phyloP scores from a whole-genome alignment of 2,113 vertebrate genomes.

The Halcyon malimbica region DNA sequence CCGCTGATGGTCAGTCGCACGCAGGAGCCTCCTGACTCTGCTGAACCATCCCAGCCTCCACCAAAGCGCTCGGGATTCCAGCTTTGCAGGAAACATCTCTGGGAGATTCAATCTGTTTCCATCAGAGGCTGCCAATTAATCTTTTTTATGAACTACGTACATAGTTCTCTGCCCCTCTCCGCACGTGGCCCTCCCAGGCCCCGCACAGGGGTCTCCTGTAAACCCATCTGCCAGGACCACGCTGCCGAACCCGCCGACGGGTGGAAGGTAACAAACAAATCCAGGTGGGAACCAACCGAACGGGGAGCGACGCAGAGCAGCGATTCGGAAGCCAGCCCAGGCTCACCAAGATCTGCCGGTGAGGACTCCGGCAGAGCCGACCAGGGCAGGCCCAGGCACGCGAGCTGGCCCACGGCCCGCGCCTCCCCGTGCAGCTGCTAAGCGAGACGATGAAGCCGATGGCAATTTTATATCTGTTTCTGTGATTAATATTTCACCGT shows the following conservation, averaged over 20 bases:
- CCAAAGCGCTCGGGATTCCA: not conserved
- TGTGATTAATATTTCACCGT: not conserved
- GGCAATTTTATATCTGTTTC: not conserved
- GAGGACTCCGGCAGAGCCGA: accelerated
- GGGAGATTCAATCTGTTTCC: slow-evolving; percentile 17
- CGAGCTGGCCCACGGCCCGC: not conserved
- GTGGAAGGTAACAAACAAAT: not conserved
- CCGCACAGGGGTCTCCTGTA: not conserved
- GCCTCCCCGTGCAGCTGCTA: not conserved
- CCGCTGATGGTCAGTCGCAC: not conserved
- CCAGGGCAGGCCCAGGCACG: accelerated
- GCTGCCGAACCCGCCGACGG: not conserved
- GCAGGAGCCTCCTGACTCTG: slow-evolving; percentile 20
- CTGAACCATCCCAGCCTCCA: not conserved
- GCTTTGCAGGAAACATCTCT: slow-evolving; percentile 6
- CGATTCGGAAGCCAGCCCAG: not conserved
- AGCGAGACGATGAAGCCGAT: not conserved
- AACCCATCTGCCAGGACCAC: not conserved
- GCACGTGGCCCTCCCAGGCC: not conserved
- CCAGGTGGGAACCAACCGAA: accelerated
- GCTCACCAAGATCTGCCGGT: not conserved
- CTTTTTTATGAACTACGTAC: not conserved
- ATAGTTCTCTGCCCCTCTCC: not conserved
- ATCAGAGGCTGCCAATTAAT: slow-evolving; percentile 36
- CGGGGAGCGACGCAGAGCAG: accelerated